A percentile compares a stretch with the other conserved stretches of the same genome.
Conservation (phyloP, 1,140 invertebrate genomes). For the Brachionus manjavacas region DNA sequence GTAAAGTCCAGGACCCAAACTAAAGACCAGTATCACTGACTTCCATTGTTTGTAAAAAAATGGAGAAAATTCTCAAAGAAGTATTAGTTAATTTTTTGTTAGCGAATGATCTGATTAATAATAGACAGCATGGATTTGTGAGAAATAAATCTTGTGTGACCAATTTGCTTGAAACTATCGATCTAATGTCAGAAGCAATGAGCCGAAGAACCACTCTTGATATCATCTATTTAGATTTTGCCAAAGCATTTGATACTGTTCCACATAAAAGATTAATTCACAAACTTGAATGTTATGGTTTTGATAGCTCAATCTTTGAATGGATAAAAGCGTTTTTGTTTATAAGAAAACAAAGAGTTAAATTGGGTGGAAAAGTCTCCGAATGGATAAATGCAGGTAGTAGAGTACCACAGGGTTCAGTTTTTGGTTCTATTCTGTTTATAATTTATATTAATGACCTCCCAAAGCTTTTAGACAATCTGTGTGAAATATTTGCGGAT, state of each 20-base stretch:
- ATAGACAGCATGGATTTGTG: conserved; percentile 19
- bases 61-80: conserved; percentile 8
- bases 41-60: conserved; percentile 11
- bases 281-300: conserved; percentile 40
- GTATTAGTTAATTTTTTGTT: background rate
- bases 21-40: conserved; percentile 40
- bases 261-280: conserved; percentile 43
- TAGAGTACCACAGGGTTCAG: conserved; percentile 40
- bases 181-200: conserved; percentile 36
- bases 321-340: conserved; percentile 43
- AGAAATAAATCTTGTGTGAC: background rate
- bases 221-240: conserved; percentile 43
- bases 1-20: background rate
- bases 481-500: too few species aligned
- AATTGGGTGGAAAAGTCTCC: conserved; percentile 39
- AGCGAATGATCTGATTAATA: background rate
- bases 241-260: conserved; percentile 43
- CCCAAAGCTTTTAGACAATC: too few species aligned
- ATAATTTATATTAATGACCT: too few species aligned
- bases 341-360: conserved; percentile 11
- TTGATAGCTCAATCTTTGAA: conserved; percentile 13
- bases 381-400: conserved; percentile 17
- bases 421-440: conserved; percentile 44
- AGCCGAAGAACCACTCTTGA: conserved; percentile 16
- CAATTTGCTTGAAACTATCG: conserved; percentile 39